A percentile compares a stretch with the other conserved stretches of the same genome.
phyloP scores from a whole-genome alignment of 1,140 invertebrate genomes.

The Nasonia giraulti region DNA sequence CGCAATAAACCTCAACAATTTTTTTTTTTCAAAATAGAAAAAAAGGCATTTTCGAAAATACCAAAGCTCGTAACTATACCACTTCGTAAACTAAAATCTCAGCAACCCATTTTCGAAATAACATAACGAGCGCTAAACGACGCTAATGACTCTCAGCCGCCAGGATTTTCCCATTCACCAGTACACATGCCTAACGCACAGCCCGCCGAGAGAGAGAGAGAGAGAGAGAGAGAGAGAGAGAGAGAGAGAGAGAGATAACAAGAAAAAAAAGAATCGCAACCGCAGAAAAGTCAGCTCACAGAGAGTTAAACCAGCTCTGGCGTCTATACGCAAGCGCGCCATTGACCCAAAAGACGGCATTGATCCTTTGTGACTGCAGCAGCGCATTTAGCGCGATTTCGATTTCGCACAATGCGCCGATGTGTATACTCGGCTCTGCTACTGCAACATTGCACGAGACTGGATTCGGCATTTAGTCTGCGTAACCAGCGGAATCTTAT shows the following conservation, averaged over 20 bases:
- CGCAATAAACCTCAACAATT: no score
- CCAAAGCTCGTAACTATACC: not conserved
- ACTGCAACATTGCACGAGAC: not conserved
- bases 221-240: no score
- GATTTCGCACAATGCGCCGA: not conserved
- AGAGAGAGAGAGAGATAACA: not conserved
- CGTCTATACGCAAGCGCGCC: not conserved
- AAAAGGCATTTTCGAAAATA: not conserved
- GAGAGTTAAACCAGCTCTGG: not conserved
- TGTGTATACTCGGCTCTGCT: not conserved
- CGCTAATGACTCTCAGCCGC: not conserved
- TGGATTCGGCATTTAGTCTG: not conserved
- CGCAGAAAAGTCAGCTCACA: not conserved
- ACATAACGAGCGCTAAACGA: not conserved
- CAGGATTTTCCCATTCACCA: not conserved
- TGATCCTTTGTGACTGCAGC: slow-evolving; percentile 1
- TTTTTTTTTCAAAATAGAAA: no score
- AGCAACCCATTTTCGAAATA: not conserved
- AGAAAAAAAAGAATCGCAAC: not conserved
- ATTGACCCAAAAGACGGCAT: slow-evolving; percentile 1
- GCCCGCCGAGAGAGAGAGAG: not conserved
- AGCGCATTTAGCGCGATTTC: not conserved
- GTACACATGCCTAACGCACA: not conserved
- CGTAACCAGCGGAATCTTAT: slow-evolving; percentile 8
- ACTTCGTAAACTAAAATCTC: not conserved